Base-by-base conservation (phyloP, 2,888 invertebrate genomes). In the Sarcophaga rosellei region DNA sequence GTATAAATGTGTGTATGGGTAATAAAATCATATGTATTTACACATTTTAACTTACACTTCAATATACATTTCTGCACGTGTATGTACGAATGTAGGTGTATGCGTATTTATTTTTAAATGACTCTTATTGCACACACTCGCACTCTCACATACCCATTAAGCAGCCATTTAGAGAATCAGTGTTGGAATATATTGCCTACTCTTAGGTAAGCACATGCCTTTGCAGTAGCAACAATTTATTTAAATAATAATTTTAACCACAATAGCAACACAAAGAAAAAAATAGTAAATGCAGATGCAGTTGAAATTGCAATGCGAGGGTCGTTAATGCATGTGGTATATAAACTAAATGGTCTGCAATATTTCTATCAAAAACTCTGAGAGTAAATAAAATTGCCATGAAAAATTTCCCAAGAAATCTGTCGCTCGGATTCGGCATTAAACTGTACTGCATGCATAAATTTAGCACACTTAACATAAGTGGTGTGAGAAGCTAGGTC, bases 191-290 rank as follows among this genome's bases (percentile, higher is more conserved):
- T 68, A 68, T 45, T 70, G 65, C 44, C 12, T 61, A 57, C 25
- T 35, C 15, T 6, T 15, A 59, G 12, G 25, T 21, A 17, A 59
- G 21, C 45, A 61, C 44, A 12, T n/a, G 53, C 17, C 15, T 53
- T 25, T 78, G 73, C 78, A 81, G 47, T 69, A 76, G 66, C 73
- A 83, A 70, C 69, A 80, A 78, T 69, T 77, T 80, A 73, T 57
- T 77, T 85, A 75, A 80, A 80, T 78, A 81, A 80, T 70, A 80
- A 84, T 78, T 84, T 80, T 70, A 53, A 78, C 77, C 83, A 81
- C 74, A 79, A 78, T 83, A 59, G 59, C 70, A 59, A 75, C 75
- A 74, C 82, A 17, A 53, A 35, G 10, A 35, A 35, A 35, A 8
- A 35, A 10, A 10, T 8, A 35, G 12, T 57, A 81, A 83, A 85